phyloP scores from a whole-genome alignment of 2,113 vertebrate species.

The Promerops cafer region DNA sequence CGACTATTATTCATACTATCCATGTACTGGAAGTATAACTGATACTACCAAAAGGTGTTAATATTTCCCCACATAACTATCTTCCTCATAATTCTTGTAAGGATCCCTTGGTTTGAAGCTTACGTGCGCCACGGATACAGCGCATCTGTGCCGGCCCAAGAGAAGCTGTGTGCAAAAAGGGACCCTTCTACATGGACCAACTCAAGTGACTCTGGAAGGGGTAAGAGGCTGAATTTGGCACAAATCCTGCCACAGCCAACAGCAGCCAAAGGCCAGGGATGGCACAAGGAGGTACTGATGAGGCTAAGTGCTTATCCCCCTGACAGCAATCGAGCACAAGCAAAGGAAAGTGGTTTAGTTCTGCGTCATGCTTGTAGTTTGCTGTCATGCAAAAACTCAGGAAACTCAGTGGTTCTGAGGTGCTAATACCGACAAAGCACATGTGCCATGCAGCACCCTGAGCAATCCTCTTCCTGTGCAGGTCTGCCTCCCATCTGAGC shows the following conservation, averaged over 20 bases:
- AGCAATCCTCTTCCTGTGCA: not conserved
- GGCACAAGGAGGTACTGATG: not conserved
- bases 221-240: not conserved
- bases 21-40: not conserved
- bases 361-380: not conserved
- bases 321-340: not conserved
- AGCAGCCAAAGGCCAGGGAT: not conserved
- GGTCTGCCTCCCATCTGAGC: not conserved
- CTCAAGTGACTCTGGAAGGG: not conserved
- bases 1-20: not conserved
- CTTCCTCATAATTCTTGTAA: not conserved
- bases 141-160: not conserved
- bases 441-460: rapidly evolving
- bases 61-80: not conserved
- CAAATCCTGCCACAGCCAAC: not conserved
- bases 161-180: not conserved
- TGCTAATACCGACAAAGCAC: not conserved
- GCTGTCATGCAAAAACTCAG: not conserved
- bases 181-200: not conserved
- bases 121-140: not conserved
- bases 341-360: not conserved
- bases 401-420: not conserved
- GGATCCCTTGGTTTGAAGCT: not conserved
- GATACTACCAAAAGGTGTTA: not conserved
- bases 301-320: not conserved